Percentiles rank a stretch among this genome's conserved stretches.
Evolutionary conservation across 2,113 vertebrate genomes (phyloP).

Genomic region (Cariama cristata): DNA sequence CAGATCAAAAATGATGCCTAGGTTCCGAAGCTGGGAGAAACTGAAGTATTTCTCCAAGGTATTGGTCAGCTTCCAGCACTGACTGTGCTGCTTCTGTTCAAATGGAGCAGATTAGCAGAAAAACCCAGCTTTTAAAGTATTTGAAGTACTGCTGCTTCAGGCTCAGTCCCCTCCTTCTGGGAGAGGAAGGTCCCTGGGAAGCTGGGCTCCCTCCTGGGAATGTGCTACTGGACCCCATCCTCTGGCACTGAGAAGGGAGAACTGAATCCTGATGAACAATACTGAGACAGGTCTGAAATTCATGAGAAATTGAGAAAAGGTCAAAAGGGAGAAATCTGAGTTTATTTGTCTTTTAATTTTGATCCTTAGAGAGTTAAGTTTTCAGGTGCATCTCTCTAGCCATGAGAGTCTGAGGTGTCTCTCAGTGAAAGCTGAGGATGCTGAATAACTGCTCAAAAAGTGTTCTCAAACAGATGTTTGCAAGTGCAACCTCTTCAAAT

Average conservation of each 20-base stretch:
- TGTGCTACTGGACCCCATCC: neutral
- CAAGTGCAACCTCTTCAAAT: neutral
- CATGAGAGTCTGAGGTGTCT: neutral
- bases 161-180: neutral
- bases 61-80: neutral
- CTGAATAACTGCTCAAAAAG: neutral
- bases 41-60: neutral
- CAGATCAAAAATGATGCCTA: neutral
- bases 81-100: neutral
- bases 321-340: neutral
- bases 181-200: neutral
- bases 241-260: neutral
- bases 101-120: neutral
- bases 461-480: neutral
- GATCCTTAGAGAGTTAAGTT: neutral
- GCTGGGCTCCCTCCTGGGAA: neutral
- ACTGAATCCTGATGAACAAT: neutral
- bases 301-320: neutral
- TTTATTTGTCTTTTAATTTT: neutral
- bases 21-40: conserved; percentile 4
- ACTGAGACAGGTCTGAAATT: neutral
- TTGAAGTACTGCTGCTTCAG: neutral
- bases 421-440: neutral
- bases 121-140: neutral
- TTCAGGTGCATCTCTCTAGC: neutral